Conservation (phyloP, 2,113 vertebrate species). For the Macrotus californicus region DNA sequence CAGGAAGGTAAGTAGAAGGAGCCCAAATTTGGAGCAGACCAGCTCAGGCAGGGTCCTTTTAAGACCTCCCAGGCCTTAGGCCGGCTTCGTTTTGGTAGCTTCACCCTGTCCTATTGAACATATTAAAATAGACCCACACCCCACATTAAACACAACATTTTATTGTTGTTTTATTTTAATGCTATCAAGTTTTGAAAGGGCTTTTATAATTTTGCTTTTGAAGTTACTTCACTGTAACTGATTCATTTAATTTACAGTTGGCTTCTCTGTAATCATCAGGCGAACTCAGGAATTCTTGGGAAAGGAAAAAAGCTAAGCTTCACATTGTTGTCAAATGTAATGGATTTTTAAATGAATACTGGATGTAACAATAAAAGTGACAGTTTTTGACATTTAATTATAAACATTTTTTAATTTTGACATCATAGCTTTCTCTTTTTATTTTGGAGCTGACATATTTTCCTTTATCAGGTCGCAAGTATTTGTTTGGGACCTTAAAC, state of each 20-base stretch:
- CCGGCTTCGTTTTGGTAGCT: not conserved
- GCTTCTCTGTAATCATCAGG: not conserved
- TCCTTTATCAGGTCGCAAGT: not conserved
- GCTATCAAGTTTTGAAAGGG: not conserved
- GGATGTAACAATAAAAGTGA: not conserved
- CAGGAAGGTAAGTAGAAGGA: fast-evolving
- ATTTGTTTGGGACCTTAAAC: not conserved
- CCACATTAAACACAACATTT: not conserved
- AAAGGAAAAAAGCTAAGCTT: not conserved
- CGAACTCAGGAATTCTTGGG: not conserved
- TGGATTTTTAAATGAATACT: not conserved
- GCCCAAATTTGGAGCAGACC: not conserved
- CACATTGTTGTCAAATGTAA: not conserved
- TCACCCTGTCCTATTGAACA: not conserved
- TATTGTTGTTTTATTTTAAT: not conserved
- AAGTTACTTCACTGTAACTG: not conserved
- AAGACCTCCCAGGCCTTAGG: not conserved
- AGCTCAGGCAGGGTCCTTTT: not conserved
- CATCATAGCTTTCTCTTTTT: not conserved
- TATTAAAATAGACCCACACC: not conserved
- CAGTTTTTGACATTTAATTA: not conserved
- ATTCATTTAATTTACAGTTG: constrained; percentile 14
- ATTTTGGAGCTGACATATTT: not conserved
- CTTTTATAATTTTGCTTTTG: constrained; percentile 1
- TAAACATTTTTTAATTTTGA: not conserved